These are phyloP conservation scores for Heliconius charithonia DNA, from an alignment of 2,888 invertebrate species.

Conservation along the genomic window DNA sequence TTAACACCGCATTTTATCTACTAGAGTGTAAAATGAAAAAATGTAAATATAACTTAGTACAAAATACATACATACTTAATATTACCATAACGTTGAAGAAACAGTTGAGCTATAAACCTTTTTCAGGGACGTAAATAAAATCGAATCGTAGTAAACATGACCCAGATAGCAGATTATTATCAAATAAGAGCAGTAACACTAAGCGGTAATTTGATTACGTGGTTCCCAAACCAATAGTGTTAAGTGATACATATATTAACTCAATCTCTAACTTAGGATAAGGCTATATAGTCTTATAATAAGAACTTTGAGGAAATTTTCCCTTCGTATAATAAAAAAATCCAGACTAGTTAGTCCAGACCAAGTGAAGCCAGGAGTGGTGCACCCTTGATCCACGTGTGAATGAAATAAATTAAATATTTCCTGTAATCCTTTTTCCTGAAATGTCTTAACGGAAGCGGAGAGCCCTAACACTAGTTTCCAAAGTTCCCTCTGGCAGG, in stretches of 20 bases:
- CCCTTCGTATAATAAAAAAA: neutral
- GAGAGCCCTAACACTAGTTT: no score
- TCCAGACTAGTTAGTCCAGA: no score
- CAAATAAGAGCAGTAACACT: constrained; percentile 11
- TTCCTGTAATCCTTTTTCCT: no score
- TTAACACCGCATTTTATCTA: neutral
- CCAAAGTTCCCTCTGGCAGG: no score
- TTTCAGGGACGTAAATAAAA: neutral
- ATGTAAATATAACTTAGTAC: no score
- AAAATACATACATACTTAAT: neutral
- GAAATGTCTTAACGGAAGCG: no score
- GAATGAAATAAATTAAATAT: no score
- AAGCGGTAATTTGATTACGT: constrained; percentile 22
- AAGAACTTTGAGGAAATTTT: neutral
- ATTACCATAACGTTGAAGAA: neutral
- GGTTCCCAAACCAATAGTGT: constrained; percentile 8
- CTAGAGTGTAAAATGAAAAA: neutral
- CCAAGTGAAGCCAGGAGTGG: neutral
- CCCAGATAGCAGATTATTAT: constrained; percentile 20
- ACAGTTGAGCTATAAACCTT: neutral
- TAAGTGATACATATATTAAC: constrained; percentile 8
- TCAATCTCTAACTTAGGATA: constrained; percentile 3
- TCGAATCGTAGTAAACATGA: constrained; percentile 13
- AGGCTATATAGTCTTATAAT: neutral
- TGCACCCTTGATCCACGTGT: neutral